Conservation (phyloP, 2,888 invertebrate genomes). For the Amphiduros pacificus region DNA sequence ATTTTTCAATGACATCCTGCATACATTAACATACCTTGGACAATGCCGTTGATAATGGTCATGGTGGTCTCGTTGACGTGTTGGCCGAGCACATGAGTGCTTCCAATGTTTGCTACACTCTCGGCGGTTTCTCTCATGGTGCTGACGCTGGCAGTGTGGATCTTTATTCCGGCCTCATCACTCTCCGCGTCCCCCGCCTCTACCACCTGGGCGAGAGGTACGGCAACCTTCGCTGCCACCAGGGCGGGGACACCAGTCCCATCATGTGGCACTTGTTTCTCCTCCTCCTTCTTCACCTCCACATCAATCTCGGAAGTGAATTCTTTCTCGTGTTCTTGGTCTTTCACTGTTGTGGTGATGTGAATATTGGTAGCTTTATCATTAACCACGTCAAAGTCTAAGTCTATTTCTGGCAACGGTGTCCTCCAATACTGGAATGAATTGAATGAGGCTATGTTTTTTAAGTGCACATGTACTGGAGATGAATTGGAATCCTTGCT, state of each 20-base stretch:
- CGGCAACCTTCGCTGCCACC: not conserved
- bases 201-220: not conserved
- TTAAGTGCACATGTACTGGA: not conserved
- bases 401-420: conserved; percentile 62
- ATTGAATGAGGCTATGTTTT: not conserved
- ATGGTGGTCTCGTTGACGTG: conserved; percentile 41
- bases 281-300: conserved; percentile 6
- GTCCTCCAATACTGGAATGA: conserved; percentile 63
- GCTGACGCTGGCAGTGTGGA: conserved; percentile 43
- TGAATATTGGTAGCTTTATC: not conserved
- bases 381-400: conserved; percentile 13
- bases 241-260: conserved; percentile 4
- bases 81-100: conserved; percentile 46
- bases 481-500: too few relatives aligned
- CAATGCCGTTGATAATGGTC: conserved; percentile 46
- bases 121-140: conserved; percentile 39
- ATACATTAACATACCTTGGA: conserved; percentile 39
- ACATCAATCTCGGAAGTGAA: too few relatives aligned
- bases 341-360: too few relatives aligned
- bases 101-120: conserved; percentile 44
- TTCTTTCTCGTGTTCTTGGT: too few relatives aligned
- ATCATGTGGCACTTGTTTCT: not conserved
- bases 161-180: not conserved
- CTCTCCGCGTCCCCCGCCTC: not conserved
- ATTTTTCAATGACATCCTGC: too few relatives aligned